Percentiles rank a stretch among this genome's conserved stretches.
Evolutionary conservation across 2,888 invertebrate species (phyloP).

Genomic region (Andrena praecox): DNA sequence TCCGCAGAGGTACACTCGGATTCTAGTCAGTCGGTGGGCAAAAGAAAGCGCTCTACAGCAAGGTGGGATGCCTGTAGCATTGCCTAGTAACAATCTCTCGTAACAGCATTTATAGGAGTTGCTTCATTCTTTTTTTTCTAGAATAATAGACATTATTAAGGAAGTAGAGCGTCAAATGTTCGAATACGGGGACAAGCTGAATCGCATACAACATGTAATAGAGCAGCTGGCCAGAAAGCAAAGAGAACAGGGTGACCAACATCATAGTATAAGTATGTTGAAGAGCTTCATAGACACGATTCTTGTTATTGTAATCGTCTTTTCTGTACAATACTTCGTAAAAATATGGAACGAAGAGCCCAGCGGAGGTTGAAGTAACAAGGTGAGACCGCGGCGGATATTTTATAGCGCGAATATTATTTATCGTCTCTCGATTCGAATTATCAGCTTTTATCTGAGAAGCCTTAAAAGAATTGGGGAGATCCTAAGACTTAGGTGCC

Average conservation of each 20-base stretch:
- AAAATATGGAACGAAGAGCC: constrained; percentile 74
- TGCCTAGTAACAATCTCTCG: not conserved
- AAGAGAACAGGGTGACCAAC: constrained; percentile 78
- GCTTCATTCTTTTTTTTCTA: constrained; percentile 55
- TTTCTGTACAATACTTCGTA: constrained; percentile 80
- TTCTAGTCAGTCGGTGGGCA: constrained; percentile 85
- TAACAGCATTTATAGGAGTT: not conserved
- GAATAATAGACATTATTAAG: constrained; percentile 79
- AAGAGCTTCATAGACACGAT: constrained; percentile 80
- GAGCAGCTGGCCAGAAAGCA: constrained; percentile 82
- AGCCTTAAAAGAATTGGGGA: constrained; percentile 6
- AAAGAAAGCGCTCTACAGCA: constrained; percentile 79
- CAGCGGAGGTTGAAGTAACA: constrained; percentile 48
- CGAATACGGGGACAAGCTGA: constrained; percentile 80
- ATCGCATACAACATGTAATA: constrained; percentile 81
- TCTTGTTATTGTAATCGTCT: constrained; percentile 79
- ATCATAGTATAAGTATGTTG: constrained; percentile 75
- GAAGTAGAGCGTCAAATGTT: constrained; percentile 79
- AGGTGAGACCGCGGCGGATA: constrained; percentile 38
- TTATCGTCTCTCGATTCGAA: constrained; percentile 50
- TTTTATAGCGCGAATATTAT: constrained; percentile 41
- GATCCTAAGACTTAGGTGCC: constrained; percentile 32
- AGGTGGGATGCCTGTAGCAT: constrained; percentile 72
- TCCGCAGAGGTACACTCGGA: constrained; percentile 86
- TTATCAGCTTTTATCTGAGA: constrained; percentile 46